Evolutionary conservation across 2,113 vertebrate species (phyloP).

Genomic region (Sminthopsis crassicaudata): DNA sequence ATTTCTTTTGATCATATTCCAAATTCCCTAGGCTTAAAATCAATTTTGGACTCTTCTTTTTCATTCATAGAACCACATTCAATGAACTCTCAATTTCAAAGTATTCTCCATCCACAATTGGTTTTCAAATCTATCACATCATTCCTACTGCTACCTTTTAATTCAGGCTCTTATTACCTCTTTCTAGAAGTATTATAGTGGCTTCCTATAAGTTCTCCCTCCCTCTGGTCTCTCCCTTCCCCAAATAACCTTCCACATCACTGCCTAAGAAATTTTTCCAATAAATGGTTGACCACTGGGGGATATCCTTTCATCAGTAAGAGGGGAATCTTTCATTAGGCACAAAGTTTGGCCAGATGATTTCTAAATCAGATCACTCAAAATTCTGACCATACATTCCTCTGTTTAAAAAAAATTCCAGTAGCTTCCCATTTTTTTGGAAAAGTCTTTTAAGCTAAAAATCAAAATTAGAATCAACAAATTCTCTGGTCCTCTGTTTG

Average conservation of each 20-base stretch:
- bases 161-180: background rate
- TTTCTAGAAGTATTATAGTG: background rate
- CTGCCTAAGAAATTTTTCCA: background rate
- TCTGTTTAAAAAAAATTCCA: background rate
- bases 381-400: background rate
- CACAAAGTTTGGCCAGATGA: background rate
- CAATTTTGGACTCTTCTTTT: background rate
- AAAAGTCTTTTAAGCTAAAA: background rate
- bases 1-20: background rate
- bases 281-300: background rate
- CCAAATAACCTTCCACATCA: background rate
- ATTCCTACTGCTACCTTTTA: background rate
- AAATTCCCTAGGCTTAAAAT: background rate
- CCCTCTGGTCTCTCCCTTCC: background rate
- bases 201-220: background rate
- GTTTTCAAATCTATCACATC: background rate
- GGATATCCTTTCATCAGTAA: background rate
- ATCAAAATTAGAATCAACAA: background rate
- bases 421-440: background rate
- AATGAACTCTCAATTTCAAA: background rate
- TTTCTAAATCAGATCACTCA: background rate
- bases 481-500: background rate
- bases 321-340: background rate
- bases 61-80: background rate
- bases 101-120: background rate